Base-by-base conservation (phyloP, 2,797 vertebrate genomes). In the Pipistrellus pipistrellus region DNA sequence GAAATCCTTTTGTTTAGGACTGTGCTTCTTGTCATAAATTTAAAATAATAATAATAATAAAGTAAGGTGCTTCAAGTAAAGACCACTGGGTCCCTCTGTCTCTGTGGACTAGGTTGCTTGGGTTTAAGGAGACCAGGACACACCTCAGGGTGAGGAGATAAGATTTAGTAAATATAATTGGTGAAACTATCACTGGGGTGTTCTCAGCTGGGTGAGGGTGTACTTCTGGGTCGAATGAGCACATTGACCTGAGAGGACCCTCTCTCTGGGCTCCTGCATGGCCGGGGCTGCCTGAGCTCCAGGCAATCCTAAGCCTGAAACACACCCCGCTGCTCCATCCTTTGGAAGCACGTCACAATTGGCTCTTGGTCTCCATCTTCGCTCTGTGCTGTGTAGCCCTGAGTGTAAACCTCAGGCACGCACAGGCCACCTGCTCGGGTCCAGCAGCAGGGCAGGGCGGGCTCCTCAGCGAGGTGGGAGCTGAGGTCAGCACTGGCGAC, bases 21-120 rank as follows among this genome's bases (percentile, higher is more conserved):
- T 85, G 8, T 92, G 38, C 35, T 90, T 64, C 57, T 92, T 95
- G 35, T 82, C 82, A 77, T 88, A 72, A 69, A 75, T 41, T 75
- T 59, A 85, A 81, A 48, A 48, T 14, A 48, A 53, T 51, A 69
- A 13, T 44, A 69, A 11, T 44, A 81, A 76, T 44, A 44, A 91
- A 82, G 13, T n/a, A 69, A 35, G 30, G 2, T 73, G 18, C 46
- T 93, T 84, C 55, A 93, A 88, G n/a, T 51, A 69, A 88, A 69
- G 77, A 46, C 62, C 55, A 20, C n/a, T 41, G 30, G 59, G n/a
- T 76, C 68, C 51, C 21, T 72, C 46, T 88, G 59, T 64, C 23
- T 12, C 4, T 17, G 38, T 71, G 48, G n/a, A 38, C 13, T 48
- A 18, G 13, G n/a, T 25, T 48, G 59, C 20, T 46, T 77, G 55